Evolutionary conservation across 2,113 vertebrate genomes (phyloP), one percentile per base, ranked within the genome.

Genomic region (Dipodomys stephensi): DNA sequence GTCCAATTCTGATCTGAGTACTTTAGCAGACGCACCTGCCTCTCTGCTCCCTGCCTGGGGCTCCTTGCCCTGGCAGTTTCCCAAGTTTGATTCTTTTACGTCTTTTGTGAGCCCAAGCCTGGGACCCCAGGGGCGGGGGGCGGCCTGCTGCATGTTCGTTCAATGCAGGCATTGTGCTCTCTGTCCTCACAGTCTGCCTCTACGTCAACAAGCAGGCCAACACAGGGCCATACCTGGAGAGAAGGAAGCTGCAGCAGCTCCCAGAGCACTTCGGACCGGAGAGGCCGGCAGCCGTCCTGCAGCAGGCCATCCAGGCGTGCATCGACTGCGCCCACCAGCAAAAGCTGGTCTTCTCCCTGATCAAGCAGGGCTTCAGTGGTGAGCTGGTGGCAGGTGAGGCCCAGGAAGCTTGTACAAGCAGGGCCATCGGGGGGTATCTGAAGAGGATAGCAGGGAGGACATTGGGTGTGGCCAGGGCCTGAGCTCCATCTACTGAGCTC

Each of bases 281-380:
- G 97, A 94, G 99, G 60, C 99, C 99, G 0, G 98, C 99, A 0
- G 97, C 98, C 0, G 99, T 99, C 72, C 98, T 99, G 93, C 99
- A 99, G 98, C 99, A 99, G 94, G 99, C 99, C 0, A 99, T 99
- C 6, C 99, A 99, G 86, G 99, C 99, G 4, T 99, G 99, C 98
- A 99, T 99, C 2, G 98, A 99, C 98, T 99, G 99, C 0, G 99
- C 99, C 0, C 99, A 98, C 96, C 99, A 99, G 97, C 99, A 99
- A 93, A 99, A 99, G 97, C 98, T 97, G 0, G 99, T 99, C 94
- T 99, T 99, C 98, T 99, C 99, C 0, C 99, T 99, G 93, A 98
- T 99, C 98, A 99, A 98, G 44, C 99, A 99, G 95, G 99, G 99
- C 97, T 99, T 99, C 0, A 99, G 99, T 23, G 99, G 98, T 0